Evolutionary conservation across 2,888 invertebrate species (phyloP).

Genomic region (Acrobasis suavella): DNA sequence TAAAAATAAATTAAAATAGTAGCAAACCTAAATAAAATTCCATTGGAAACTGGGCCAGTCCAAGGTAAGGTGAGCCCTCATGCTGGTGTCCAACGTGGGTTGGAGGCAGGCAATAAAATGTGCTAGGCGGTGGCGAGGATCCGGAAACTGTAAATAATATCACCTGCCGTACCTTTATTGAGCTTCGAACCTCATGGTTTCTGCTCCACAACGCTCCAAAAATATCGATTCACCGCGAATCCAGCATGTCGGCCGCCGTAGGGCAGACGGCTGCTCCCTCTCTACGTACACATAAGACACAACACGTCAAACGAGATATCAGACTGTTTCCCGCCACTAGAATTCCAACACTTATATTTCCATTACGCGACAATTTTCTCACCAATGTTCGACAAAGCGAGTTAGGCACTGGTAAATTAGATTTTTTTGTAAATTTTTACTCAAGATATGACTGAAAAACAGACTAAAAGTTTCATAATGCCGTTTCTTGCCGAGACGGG

Average conservation of each 20-base stretch:
- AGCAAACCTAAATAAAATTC: not conserved
- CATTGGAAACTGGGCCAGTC: not conserved
- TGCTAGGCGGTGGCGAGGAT: conserved; percentile 37
- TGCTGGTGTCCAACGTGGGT: conserved; percentile 58
- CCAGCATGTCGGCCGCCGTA: conserved; percentile 81
- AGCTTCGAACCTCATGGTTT: conserved; percentile 75
- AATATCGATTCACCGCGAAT: conserved; percentile 81
- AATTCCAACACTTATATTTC: conserved; percentile 64
- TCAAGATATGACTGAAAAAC: conserved; percentile 59
- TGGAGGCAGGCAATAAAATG: conserved; percentile 37
- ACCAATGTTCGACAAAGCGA: conserved; percentile 33
- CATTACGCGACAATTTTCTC: conserved; percentile 43
- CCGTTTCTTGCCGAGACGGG: conserved; percentile 50
- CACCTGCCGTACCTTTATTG: conserved; percentile 76
- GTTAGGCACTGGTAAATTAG: conserved; percentile 41
- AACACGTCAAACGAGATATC: conserved; percentile 81
- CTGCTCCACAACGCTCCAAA: conserved; percentile 76
- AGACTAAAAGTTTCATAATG: conserved; percentile 72
- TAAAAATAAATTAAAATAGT: not conserved
- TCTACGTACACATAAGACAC: conserved; percentile 80
- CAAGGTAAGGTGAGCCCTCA: conserved; percentile 20
- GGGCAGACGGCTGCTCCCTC: conserved; percentile 77
- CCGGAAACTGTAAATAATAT: conserved; percentile 53
- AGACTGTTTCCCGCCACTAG: conserved; percentile 82
- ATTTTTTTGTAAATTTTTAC: conserved; percentile 42